Evolutionary conservation across 1,140 invertebrate genomes (phyloP).

Genomic region (Arion vulgaris): DNA sequence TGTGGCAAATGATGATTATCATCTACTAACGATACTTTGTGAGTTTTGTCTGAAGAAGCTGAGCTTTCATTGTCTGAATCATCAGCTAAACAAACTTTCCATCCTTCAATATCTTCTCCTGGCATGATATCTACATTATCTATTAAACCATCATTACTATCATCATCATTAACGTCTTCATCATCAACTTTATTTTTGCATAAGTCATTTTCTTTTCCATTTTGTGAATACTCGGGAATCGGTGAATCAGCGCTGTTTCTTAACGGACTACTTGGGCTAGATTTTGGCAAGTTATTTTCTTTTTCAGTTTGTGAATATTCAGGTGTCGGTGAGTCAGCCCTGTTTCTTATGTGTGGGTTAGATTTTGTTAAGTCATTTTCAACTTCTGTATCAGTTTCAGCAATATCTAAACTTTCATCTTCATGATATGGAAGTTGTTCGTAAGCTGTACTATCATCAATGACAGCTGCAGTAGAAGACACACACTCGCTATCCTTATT

Average conservation of each 20-base stretch:
- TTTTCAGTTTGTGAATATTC: too few relatives aligned
- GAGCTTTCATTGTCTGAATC: constrained; percentile 11
- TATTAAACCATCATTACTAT: not conserved
- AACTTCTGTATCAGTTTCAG: not conserved
- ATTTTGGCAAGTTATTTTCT: too few relatives aligned
- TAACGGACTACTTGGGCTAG: too few relatives aligned
- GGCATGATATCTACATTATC: not conserved
- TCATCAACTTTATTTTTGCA: not conserved
- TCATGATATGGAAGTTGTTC: not conserved
- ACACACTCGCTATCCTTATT: not conserved
- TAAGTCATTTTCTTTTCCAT: too few relatives aligned
- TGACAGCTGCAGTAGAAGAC: not conserved
- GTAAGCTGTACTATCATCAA: not conserved
- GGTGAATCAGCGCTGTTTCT: too few relatives aligned
- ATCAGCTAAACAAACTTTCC: constrained; percentile 25
- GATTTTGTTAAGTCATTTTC: too few relatives aligned
- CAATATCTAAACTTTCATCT: not conserved
- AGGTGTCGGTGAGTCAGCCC: not conserved
- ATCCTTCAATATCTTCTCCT: constrained; percentile 20
- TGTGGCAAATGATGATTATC: not conserved
- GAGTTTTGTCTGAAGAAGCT: too few relatives aligned
- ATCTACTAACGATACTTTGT: not conserved
- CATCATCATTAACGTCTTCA: not conserved
- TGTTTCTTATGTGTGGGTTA: not conserved
- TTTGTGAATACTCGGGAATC: too few relatives aligned